Evolutionary conservation across 1,140 invertebrate species (phyloP).

Genomic region (Archegozetes longisetosus): DNA sequence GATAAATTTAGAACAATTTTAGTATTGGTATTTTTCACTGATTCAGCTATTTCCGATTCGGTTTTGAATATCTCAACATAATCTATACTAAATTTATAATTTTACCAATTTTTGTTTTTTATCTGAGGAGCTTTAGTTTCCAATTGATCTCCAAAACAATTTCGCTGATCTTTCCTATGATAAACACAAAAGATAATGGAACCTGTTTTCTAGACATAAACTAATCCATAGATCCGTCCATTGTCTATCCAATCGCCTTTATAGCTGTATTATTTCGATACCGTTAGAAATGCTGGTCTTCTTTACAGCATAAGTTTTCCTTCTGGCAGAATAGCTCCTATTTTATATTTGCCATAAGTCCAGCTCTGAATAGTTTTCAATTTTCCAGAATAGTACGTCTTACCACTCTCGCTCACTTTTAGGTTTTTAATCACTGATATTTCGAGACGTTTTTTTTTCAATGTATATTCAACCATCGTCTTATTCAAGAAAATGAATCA

Average conservation of each 20-base stretch:
- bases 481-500: too few relatives aligned
- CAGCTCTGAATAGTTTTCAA: background rate
- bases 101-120: background rate
- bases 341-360: slow-evolving; percentile 3
- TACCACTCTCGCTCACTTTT: background rate
- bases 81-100: background rate
- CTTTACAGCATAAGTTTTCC: slow-evolving; percentile 6
- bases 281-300: background rate
- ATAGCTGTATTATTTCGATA: background rate
- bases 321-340: slow-evolving; percentile 2
- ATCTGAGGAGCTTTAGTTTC: background rate
- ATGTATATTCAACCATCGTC: background rate
- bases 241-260: background rate
- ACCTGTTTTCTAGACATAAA: background rate
- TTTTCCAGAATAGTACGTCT: background rate
- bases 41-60: too few relatives aligned
- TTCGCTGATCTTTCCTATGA: background rate
- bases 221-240: slow-evolving; percentile 8
- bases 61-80: background rate
- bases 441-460: background rate
- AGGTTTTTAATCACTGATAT: background rate
- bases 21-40: too few relatives aligned
- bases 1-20: too few relatives aligned
- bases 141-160: background rate
- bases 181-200: slow-evolving; percentile 7